Conservation (phyloP, 2,113 vertebrate genomes). For the Vidua macroura region DNA sequence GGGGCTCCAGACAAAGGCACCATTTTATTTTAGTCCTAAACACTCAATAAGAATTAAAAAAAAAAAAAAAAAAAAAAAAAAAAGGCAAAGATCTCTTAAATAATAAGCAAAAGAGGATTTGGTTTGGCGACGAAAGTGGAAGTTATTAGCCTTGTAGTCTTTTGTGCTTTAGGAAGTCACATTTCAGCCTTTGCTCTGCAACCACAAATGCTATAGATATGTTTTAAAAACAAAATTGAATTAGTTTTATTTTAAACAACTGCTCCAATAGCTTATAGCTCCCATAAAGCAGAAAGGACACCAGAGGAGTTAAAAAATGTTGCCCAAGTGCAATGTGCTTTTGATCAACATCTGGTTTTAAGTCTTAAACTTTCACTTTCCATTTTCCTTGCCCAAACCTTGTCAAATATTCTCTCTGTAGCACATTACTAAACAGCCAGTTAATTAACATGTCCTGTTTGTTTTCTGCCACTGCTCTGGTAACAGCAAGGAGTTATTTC, state of each 20-base stretch:
- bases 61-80: not conserved
- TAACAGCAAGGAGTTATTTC: not conserved
- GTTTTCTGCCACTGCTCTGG: not conserved
- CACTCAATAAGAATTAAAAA: not conserved
- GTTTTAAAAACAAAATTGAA: not conserved
- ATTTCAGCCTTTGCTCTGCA: not conserved
- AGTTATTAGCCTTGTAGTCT: not conserved
- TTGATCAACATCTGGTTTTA: not conserved
- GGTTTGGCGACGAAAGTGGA: too few species aligned
- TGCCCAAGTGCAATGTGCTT: not conserved
- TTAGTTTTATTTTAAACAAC: not conserved
- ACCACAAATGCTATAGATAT: not conserved
- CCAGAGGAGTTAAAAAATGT: not conserved
- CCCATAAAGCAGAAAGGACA: not conserved
- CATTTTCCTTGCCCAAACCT: not conserved
- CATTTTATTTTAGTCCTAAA: not conserved
- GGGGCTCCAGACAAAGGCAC: not conserved
- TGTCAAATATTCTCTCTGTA: not conserved
- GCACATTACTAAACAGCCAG: not conserved
- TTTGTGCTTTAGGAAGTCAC: not conserved
- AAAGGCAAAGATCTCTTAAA: not conserved
- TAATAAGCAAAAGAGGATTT: not conserved
- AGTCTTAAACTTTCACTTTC: not conserved
- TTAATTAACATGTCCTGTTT: not conserved
- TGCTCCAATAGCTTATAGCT: not conserved